These are phyloP conservation scores for Aleiodes sp. DNA, from an alignment of 1,140 invertebrate species.

Conservation along the genomic window DNA sequence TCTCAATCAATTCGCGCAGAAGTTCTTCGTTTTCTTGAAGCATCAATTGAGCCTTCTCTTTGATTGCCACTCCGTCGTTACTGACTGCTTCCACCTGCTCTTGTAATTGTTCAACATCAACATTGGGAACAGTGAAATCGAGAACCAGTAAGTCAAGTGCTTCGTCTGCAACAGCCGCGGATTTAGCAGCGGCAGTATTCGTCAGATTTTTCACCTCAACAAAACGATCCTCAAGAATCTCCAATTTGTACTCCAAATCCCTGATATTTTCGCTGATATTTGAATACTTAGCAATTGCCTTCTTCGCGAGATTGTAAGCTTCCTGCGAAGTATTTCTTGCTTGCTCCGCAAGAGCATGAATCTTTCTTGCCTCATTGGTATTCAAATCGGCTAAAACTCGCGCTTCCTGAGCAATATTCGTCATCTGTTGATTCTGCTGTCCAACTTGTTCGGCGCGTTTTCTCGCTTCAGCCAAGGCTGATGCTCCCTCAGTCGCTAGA, in stretches of 20 bases:
- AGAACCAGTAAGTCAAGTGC: constrained; percentile 82
- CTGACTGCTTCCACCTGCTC: constrained; percentile 72
- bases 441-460: constrained; percentile 87
- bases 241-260: constrained; percentile 73
- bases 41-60: constrained; percentile 73
- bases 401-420: constrained; percentile 87
- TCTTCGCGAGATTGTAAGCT: constrained; percentile 83
- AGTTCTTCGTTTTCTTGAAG: constrained; percentile 69
- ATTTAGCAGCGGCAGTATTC: constrained; percentile 75
- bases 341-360: constrained; percentile 79
- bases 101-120: constrained; percentile 77
- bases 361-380: constrained; percentile 79
- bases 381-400: constrained; percentile 80
- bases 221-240: constrained; percentile 59
- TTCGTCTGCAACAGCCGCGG: constrained; percentile 80
- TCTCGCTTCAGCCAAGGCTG: constrained; percentile 80
- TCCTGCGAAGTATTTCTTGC: constrained; percentile 84
- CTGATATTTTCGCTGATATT: constrained; percentile 78
- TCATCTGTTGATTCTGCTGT: constrained; percentile 91
- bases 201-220: constrained; percentile 73
- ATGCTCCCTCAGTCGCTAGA: constrained; percentile 81
- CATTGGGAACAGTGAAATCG: constrained; percentile 76
- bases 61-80: constrained; percentile 71
- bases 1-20: constrained; percentile 72
- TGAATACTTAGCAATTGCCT: constrained; percentile 82